These are phyloP conservation scores for Python bivittatus DNA, from an alignment of 2,113 vertebrate genomes.

Conservation along the genomic window DNA sequence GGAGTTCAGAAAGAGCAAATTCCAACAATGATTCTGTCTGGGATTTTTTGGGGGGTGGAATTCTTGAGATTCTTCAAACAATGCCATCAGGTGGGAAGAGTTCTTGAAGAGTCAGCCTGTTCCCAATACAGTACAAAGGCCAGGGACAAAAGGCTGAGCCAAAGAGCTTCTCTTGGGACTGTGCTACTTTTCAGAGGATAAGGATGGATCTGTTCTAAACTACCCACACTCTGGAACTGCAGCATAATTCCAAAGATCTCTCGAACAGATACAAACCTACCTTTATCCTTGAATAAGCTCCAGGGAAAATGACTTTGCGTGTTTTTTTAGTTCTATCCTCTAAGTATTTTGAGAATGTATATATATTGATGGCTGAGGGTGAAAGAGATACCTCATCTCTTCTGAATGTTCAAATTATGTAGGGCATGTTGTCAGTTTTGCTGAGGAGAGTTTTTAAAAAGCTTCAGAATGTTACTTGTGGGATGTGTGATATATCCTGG, in stretches of 20 bases:
- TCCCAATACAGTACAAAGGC: no score
- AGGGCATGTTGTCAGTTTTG: background rate
- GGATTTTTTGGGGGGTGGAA: no score
- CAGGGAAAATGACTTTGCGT: constrained; percentile 25
- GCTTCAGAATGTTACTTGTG: background rate
- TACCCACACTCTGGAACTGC: background rate
- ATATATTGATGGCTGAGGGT: background rate
- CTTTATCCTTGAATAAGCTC: constrained; percentile 46
- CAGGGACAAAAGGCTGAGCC: no score
- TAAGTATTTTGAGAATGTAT: constrained; percentile 53
- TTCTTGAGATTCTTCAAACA: no score
- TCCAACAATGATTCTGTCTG: no score
- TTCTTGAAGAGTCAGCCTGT: no score
- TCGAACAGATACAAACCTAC: constrained; percentile 47
- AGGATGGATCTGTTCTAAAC: background rate
- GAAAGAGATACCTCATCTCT: background rate
- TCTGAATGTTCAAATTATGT: no score
- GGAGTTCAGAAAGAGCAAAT: no score
- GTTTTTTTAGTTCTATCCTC: constrained; percentile 35
- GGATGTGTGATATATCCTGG: background rate
- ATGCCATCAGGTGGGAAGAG: no score
- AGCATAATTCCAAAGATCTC: constrained; percentile 1
- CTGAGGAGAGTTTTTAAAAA: background rate
- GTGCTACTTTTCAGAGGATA: background rate
- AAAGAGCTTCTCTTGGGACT: no score